Evolutionary conservation across 2,888 invertebrate species (phyloP).

Genomic region (Aphidoletes aphidimyza): DNA sequence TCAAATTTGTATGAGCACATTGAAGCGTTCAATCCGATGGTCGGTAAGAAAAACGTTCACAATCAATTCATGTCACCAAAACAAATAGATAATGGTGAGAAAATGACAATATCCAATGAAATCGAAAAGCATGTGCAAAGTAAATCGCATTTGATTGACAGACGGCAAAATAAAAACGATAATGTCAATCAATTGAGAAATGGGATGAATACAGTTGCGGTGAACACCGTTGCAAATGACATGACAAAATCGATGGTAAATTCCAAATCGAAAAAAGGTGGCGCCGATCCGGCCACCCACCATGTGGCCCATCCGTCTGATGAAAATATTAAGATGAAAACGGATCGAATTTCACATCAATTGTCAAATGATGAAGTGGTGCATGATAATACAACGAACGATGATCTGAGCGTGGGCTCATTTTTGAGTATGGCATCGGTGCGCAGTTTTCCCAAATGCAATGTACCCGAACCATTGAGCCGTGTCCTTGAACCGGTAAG

Average conservation of each 20-base stretch:
- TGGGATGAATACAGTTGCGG: background rate
- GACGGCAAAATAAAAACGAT: constrained; percentile 9
- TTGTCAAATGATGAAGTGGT: constrained; percentile 56
- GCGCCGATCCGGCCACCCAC: constrained; percentile 58
- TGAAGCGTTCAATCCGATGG: constrained; percentile 64
- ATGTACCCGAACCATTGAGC: constrained; percentile 80
- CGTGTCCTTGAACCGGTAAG: constrained; percentile 83
- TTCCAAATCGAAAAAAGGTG: constrained; percentile 55
- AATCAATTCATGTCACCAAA: constrained; percentile 15
- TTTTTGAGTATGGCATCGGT: constrained; percentile 89
- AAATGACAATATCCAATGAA: background rate
- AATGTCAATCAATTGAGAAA: background rate
- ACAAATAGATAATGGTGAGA: constrained; percentile 19
- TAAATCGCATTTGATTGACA: background rate
- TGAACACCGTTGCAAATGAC: background rate
- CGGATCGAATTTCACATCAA: constrained; percentile 39
- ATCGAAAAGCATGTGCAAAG: constrained; percentile 5
- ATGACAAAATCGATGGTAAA: constrained; percentile 56
- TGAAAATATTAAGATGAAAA: constrained; percentile 56
- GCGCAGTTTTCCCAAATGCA: constrained; percentile 83
- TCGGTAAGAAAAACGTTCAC: background rate
- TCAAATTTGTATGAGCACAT: constrained; percentile 63
- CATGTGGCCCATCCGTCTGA: constrained; percentile 54
- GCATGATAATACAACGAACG: constrained; percentile 66
- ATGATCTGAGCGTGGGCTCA: constrained; percentile 74